A percentile compares a stretch with the other conserved stretches of the same genome.
Conservation (phyloP, 2,113 vertebrate genomes). For the Canis aureus region DNA sequence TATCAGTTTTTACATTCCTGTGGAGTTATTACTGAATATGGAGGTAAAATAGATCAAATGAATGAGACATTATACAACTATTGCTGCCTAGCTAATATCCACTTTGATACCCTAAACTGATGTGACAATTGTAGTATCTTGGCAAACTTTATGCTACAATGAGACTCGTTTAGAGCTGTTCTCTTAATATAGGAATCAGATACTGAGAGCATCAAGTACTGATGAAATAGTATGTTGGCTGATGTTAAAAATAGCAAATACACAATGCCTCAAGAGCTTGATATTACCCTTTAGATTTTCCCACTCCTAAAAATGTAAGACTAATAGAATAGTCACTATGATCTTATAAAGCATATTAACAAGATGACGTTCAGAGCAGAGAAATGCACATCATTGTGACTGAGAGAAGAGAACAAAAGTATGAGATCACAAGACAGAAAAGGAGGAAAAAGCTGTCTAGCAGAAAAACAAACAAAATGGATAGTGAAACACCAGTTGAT, state of each 20-base stretch:
- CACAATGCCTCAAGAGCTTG: background rate
- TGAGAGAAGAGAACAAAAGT: background rate
- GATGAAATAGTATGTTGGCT: background rate
- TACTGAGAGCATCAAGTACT: background rate
- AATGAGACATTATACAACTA: background rate
- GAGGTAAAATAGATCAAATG: background rate
- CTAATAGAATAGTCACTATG: background rate
- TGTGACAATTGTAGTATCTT: background rate
- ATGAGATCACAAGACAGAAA: background rate
- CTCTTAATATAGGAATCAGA: background rate
- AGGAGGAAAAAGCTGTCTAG: background rate
- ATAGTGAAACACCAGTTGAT: background rate
- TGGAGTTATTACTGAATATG: background rate
- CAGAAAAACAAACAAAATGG: background rate
- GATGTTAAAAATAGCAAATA: conserved; percentile 7
- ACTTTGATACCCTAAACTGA: background rate
- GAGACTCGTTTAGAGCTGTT: background rate
- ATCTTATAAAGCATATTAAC: background rate
- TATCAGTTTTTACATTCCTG: background rate
- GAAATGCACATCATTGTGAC: background rate
- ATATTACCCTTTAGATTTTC: background rate
- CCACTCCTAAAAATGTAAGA: background rate
- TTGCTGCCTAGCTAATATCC: background rate
- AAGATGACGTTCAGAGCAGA: background rate
- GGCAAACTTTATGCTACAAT: background rate